A percentile compares a stretch with the other conserved stretches of the same genome.
Conservation (phyloP, 2,888 invertebrate genomes). For the Isotomurus palustris region DNA sequence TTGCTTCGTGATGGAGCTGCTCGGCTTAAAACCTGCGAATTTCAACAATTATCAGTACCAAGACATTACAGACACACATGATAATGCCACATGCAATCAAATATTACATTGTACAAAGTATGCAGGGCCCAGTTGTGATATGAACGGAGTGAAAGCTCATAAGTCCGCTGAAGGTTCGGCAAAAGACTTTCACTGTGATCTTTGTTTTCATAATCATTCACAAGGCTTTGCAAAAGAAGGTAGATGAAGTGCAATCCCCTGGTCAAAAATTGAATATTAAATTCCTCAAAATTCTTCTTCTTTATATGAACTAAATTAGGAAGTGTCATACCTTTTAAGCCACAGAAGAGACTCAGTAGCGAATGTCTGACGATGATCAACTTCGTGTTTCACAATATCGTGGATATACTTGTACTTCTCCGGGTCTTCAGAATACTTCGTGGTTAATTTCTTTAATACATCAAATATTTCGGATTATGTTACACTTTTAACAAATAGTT, state of each 20-base stretch:
- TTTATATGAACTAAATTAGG: not conserved
- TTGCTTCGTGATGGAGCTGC: constrained; percentile 1
- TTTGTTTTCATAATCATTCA: not conserved
- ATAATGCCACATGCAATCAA: not conserved
- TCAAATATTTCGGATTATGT: not conserved
- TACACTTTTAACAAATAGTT: not conserved
- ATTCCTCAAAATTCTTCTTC: not conserved
- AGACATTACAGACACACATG: too few species aligned
- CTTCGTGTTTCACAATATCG: constrained; percentile 1
- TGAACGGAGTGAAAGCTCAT: not conserved
- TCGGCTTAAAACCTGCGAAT: constrained; percentile 3
- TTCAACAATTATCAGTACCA: too few species aligned
- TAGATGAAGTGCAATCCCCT: constrained; percentile 8
- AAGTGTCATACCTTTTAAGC: constrained; percentile 5
- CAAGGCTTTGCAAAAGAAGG: not conserved
- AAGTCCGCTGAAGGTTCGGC: not conserved
- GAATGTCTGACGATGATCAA: not conserved
- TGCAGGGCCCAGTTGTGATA: constrained; percentile 10
- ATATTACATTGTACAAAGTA: constrained; percentile 2
- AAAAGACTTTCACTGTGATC: not conserved
- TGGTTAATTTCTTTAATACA: constrained; percentile 1
- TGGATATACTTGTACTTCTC: not conserved
- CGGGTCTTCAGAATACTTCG: constrained; percentile 3
- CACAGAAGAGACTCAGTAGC: constrained; percentile 1
- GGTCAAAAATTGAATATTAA: not conserved